Conservation (phyloP, 92 coral and sea anemone species). For the Parazoanthus darwini region DNA sequence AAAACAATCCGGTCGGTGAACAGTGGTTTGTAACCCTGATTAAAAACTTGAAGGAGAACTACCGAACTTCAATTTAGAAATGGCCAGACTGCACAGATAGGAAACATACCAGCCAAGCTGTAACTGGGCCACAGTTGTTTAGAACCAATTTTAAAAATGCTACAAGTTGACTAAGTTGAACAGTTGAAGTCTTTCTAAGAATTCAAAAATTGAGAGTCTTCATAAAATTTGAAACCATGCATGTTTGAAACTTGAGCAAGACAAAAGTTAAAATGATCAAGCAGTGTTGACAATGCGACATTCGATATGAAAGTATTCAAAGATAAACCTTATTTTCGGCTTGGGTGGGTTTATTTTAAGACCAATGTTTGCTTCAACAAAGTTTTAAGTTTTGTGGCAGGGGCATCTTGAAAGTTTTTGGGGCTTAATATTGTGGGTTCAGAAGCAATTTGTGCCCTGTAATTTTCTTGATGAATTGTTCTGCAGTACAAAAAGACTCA, state of each 20-base stretch:
- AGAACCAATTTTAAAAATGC: too few relatives aligned
- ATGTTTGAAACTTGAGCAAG: background rate
- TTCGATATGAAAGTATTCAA: too few relatives aligned
- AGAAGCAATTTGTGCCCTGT: background rate
- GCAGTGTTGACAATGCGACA: background rate
- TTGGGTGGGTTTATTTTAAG: background rate
- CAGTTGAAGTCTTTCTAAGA: background rate
- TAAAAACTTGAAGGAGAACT: too few relatives aligned
- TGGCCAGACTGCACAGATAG: too few relatives aligned
- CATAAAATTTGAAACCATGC: background rate
- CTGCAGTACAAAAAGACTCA: background rate
- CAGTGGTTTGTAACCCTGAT: too few relatives aligned
- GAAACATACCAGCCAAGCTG: too few relatives aligned
- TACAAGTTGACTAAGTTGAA: background rate
- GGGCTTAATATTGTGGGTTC: background rate
- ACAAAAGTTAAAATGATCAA: background rate
- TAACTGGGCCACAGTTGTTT: too few relatives aligned
- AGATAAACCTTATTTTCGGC: background rate
- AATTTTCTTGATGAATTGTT: background rate
- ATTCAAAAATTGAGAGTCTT: background rate
- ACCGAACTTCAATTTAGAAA: too few relatives aligned
- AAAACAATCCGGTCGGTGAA: too few relatives aligned
- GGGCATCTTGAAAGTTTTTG: background rate
- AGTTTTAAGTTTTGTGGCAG: background rate
- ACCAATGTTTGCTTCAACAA: background rate